These are phyloP conservation scores for Drosophila anceps DNA, from an alignment of 2,888 invertebrate genomes.

Conservation along the genomic window DNA sequence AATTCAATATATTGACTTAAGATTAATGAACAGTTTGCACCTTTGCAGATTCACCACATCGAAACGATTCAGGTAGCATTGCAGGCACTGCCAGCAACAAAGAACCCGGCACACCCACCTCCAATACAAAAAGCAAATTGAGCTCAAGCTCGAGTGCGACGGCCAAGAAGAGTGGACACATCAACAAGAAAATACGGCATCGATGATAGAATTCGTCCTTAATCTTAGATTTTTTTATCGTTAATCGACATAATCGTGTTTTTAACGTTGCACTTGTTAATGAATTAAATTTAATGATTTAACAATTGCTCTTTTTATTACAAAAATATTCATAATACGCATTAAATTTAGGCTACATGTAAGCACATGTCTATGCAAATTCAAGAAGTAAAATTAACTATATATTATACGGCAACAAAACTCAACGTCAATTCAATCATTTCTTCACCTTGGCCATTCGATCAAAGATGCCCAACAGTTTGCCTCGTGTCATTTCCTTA, in stretches of 20 bases:
- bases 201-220: constrained; percentile 86
- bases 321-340: constrained; percentile 23
- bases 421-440: background rate
- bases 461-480: constrained; percentile 94
- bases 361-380: constrained; percentile 20
- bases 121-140: constrained; percentile 87
- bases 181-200: constrained; percentile 93
- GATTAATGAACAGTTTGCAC: background rate
- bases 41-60: constrained; percentile 73
- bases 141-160: constrained; percentile 84
- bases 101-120: constrained; percentile 78
- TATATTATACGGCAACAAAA: constrained; percentile 33
- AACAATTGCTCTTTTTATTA: constrained; percentile 35
- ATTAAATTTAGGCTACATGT: constrained; percentile 28
- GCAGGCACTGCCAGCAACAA: constrained; percentile 68
- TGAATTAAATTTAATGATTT: constrained; percentile 16
- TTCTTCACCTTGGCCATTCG: constrained; percentile 31
- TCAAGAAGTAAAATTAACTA: constrained; percentile 14
- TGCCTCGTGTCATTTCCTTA: constrained; percentile 98
- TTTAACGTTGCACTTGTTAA: constrained; percentile 32
- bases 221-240: constrained; percentile 18
- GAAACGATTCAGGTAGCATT: constrained; percentile 53
- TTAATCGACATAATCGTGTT: constrained; percentile 6
- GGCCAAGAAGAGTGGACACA: constrained; percentile 90
- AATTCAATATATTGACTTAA: background rate